These are phyloP conservation scores for Orchesella flavescens DNA, from an alignment of 2,888 invertebrate genomes.

Conservation along the genomic window DNA sequence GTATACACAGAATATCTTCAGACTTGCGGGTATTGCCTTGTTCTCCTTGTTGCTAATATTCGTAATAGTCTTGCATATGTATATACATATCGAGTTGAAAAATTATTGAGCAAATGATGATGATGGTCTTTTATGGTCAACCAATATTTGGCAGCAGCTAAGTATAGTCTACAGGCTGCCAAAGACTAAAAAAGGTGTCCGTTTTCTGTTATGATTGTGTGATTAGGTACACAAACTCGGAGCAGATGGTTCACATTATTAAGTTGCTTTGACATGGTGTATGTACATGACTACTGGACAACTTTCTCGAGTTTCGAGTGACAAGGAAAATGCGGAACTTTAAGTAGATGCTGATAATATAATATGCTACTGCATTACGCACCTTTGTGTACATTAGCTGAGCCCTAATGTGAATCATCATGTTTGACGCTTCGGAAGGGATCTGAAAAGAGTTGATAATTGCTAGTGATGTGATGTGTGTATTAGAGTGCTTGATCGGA, in stretches of 20 bases:
- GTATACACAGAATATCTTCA: too few species aligned
- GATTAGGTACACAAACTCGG: neutral
- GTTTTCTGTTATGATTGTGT: too few species aligned
- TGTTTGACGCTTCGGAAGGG: neutral
- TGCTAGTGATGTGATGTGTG: neutral
- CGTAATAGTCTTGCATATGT: too few species aligned
- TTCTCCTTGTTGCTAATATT: too few species aligned
- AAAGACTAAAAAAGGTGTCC: too few species aligned
- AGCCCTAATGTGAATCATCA: neutral
- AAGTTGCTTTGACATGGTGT: neutral
- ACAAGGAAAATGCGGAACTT: conserved; percentile 44
- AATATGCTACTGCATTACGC: conserved; percentile 43
- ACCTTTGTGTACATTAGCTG: neutral
- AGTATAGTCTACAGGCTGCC: conserved; percentile 22
- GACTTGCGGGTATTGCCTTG: too few species aligned
- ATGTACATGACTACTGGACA: conserved; percentile 25
- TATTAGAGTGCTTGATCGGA: too few species aligned
- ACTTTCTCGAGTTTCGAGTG: conserved; percentile 12
- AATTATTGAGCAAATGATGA: conserved; percentile 11
- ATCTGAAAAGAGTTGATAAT: neutral
- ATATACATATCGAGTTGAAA: too few species aligned
- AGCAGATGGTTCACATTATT: conserved; percentile 42
- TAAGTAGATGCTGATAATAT: conserved; percentile 22
- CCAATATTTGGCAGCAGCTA: conserved; percentile 34
- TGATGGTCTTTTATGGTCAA: conserved; percentile 27